phyloP scores from a whole-genome alignment of 2,113 vertebrate genomes.

The Rhinopomastus cyanomelas region DNA sequence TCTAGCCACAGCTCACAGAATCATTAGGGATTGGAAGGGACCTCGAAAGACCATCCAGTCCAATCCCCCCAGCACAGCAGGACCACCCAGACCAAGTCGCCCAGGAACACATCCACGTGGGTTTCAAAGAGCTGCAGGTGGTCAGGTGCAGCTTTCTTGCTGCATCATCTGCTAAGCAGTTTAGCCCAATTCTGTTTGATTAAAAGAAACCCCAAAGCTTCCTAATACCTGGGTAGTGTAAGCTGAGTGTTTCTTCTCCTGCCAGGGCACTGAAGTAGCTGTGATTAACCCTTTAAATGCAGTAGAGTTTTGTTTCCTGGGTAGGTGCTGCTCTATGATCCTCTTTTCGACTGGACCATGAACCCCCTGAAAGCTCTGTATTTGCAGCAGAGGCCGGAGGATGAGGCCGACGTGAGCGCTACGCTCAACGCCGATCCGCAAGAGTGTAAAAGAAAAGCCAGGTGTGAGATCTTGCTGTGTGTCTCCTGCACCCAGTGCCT shows the following conservation, averaged over 20 bases:
- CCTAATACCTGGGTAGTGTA: neutral
- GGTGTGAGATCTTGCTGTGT: constrained; percentile 61
- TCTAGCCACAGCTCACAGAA: neutral
- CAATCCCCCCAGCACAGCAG: too few relatives aligned
- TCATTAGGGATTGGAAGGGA: too few relatives aligned
- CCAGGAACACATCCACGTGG: too few relatives aligned
- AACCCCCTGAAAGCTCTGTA: constrained; percentile 95
- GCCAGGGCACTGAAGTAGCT: neutral
- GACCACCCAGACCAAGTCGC: too few relatives aligned
- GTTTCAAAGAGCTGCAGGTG: neutral
- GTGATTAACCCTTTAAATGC: neutral
- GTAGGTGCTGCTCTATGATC: constrained; percentile 95
- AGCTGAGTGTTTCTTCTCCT: neutral
- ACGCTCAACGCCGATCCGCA: constrained; percentile 77
- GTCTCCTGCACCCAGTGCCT: neutral
- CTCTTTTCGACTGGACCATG: constrained; percentile 99
- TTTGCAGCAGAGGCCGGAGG: constrained; percentile 89
- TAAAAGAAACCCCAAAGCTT: neutral
- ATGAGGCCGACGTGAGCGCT: constrained; percentile 88
- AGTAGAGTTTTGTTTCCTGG: neutral
- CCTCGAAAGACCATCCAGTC: too few relatives aligned
- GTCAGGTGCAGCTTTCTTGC: neutral
- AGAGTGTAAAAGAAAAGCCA: constrained; percentile 81
- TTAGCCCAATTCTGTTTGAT: neutral
- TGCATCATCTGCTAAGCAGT: neutral